Conservation (phyloP, 1,140 invertebrate species). For the Pseudobourletiella spinata region DNA sequence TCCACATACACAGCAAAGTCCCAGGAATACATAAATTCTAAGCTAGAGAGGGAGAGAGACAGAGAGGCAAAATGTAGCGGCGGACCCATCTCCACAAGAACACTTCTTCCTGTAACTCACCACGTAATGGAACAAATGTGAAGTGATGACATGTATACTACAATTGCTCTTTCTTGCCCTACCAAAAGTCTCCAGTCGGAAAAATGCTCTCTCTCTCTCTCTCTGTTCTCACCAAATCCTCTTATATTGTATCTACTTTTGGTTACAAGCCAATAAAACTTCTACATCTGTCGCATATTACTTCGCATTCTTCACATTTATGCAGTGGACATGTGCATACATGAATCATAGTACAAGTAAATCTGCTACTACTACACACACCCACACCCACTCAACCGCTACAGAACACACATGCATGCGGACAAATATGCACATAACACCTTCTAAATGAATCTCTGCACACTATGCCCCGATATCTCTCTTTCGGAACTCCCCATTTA, state of each 20-base stretch:
- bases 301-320: no score
- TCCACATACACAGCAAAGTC: no score
- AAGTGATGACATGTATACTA: constrained; percentile 33
- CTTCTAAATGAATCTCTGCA: no score
- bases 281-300: constrained; percentile 19
- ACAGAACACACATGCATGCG: neutral
- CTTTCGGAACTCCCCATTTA: neutral
- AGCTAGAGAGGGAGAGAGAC: no score
- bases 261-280: constrained; percentile 26
- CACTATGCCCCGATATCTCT: no score
- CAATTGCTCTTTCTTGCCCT: constrained; percentile 20
- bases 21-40: neutral
- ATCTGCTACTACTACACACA: neutral
- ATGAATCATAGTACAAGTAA: no score
- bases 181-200: constrained; percentile 1
- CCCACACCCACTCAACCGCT: neutral
- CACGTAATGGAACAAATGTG: constrained; percentile 27
- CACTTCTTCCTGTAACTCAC: neutral
- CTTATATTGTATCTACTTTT: constrained; percentile 14
- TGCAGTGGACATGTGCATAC: no score
- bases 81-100: no score
- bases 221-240: neutral
- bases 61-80: no score
- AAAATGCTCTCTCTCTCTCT: neutral
- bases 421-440: neutral